phyloP scores from a whole-genome alignment of 2,113 vertebrate species.

The Heteronetta atricapilla region DNA sequence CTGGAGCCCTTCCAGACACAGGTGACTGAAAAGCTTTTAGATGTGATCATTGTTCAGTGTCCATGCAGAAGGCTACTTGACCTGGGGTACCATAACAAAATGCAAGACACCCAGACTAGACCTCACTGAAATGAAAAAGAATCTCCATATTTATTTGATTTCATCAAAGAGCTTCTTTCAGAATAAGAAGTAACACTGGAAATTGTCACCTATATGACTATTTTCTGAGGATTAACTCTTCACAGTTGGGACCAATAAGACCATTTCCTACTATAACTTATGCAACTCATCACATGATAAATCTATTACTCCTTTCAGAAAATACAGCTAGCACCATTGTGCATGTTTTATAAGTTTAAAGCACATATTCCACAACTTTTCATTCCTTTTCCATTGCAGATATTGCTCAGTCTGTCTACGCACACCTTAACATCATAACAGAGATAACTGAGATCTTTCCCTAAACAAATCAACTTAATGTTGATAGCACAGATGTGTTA shows the following conservation, averaged over 20 bases:
- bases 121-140: not conserved
- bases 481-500: not conserved
- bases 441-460: not conserved
- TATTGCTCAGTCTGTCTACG: not conserved
- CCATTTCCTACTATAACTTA: not conserved
- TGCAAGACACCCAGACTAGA: not conserved
- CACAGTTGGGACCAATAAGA: not conserved
- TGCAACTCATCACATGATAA: not conserved
- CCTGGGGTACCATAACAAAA: not conserved
- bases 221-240: not conserved
- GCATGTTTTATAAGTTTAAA: not conserved
- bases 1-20: not conserved
- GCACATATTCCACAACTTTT: not conserved
- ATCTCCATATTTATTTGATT: not conserved
- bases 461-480: not conserved
- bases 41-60: not conserved
- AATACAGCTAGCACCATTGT: not conserved
- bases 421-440: fast-evolving
- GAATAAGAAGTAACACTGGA: not conserved
- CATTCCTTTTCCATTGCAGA: not conserved
- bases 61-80: not conserved
- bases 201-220: not conserved
- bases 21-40: not conserved
- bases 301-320: not conserved
- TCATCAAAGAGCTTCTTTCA: not conserved